Evolutionary conservation across 2,888 invertebrate genomes (phyloP), one percentile per base, ranked within the genome.

Genomic region (Ectobius pallidus): DNA sequence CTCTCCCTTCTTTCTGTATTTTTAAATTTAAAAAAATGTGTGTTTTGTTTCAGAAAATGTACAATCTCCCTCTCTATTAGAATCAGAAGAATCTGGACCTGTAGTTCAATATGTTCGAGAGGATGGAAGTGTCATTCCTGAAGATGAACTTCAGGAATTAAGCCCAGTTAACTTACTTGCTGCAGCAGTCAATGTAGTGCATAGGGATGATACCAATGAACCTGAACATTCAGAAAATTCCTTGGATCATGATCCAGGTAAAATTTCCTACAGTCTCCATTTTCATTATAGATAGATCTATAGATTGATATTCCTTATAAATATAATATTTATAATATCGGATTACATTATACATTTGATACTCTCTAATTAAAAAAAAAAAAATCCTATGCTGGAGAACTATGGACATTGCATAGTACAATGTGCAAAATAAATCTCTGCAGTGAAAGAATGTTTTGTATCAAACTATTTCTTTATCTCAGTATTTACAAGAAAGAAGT

Each of bases 31-130:
- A n/a, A n/a, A n/a, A n/a, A 46, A 11, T 46, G 20, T 4, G n/a
- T 46, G 25, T 52, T 52, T 52, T 1, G 14, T 58, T 65, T 0
- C 18, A 65, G 65, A 65, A 27, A 39, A 16, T 39, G 9, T 65
- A 1, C 39, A 20, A 22, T 16, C 63, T 11, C 9, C n/a, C 2
- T 32, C 68, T 42, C 11, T 58, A 39, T 18, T 58, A 22, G 71
- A 42, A 0, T 22, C 30, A n/a, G 71, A 39, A 16, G 71, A 39
- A 18, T 30, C 55, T 7, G 39, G 22, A 1, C 65, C 75, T 4
- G 55, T 69, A 55, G 74, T 75, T 22, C 73, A 74, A 18, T 75
- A 75, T 68, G 69, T 75, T 27, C 71, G 72, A 25, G 74, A 75
- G 27, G 74, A 74, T 71, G 75, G 75, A 27, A 74, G 52, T 27